Percentiles rank a stretch among this genome's conserved stretches.
These are phyloP conservation scores for Anagrus nilaparvatae DNA, from an alignment of 1,140 invertebrate genomes.

Conservation along the genomic window DNA sequence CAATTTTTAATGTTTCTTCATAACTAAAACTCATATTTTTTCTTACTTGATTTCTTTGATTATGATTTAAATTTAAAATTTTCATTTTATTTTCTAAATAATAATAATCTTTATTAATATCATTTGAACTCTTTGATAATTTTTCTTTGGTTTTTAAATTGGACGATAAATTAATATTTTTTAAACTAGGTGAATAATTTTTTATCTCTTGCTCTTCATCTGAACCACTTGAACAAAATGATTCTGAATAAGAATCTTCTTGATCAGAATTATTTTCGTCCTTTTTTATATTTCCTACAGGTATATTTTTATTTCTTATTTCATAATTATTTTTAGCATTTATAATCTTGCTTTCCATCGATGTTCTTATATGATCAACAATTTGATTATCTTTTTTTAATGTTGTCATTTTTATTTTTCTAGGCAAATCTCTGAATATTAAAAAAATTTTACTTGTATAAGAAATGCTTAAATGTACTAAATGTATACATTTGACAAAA, in stretches of 20 bases:
- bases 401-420: too few relatives aligned
- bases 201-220: constrained; percentile 21
- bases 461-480: too few relatives aligned
- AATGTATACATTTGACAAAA: too few relatives aligned
- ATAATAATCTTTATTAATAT: too few relatives aligned
- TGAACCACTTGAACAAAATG: constrained; percentile 24
- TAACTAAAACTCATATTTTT: constrained; percentile 43
- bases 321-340: too few relatives aligned
- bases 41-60: constrained; percentile 1
- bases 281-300: not conserved
- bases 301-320: constrained; percentile 2
- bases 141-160: too few relatives aligned
- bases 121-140: too few relatives aligned
- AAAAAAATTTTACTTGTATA: too few relatives aligned
- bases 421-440: too few relatives aligned
- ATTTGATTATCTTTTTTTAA: too few relatives aligned
- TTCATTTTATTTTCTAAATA: constrained; percentile 10
- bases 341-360: constrained; percentile 6
- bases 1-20: constrained; percentile 37
- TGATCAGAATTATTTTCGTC: constrained; percentile 11
- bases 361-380: constrained; percentile 5
- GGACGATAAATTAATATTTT: too few relatives aligned
- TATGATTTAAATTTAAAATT: constrained; percentile 4
- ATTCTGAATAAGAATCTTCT: constrained; percentile 27
- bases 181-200: constrained; percentile 16